Conservation (phyloP, 2,797 vertebrate genomes). For the Pachyuromys duprasi region DNA sequence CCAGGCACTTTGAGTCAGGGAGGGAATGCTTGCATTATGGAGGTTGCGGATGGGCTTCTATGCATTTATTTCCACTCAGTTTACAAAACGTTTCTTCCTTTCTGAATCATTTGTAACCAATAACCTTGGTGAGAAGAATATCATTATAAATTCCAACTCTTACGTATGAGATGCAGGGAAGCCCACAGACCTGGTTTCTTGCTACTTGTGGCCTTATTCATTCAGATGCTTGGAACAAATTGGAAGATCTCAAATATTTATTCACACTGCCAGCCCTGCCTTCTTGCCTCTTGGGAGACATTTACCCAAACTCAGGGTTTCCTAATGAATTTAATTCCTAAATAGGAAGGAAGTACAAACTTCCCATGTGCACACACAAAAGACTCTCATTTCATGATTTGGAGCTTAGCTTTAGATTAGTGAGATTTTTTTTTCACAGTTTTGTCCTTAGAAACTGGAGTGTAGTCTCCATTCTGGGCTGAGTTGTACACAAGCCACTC, state of each 20-base stretch:
- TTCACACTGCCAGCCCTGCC: neutral
- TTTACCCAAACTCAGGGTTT: neutral
- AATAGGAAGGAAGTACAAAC: neutral
- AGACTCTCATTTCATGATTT: neutral
- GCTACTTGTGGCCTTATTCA: neutral
- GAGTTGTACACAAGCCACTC: neutral
- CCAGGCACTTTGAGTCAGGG: neutral
- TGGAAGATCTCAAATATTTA: neutral
- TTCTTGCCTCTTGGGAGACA: neutral
- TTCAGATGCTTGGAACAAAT: neutral
- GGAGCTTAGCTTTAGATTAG: neutral
- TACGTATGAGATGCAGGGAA: neutral
- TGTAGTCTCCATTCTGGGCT: neutral
- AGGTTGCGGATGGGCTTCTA: neutral
- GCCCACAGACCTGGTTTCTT: neutral
- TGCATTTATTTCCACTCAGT: conserved; percentile 1
- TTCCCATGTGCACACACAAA: no score
- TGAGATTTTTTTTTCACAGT: neutral
- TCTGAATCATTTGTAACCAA: neutral
- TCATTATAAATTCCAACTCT: neutral
- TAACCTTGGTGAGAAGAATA: neutral
- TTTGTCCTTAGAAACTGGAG: neutral
- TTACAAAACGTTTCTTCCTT: neutral
- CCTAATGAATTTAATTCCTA: neutral
- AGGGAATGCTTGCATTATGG: neutral